Base-by-base conservation (phyloP, 2,888 invertebrate genomes). In the Psococerastis gibbosa region DNA sequence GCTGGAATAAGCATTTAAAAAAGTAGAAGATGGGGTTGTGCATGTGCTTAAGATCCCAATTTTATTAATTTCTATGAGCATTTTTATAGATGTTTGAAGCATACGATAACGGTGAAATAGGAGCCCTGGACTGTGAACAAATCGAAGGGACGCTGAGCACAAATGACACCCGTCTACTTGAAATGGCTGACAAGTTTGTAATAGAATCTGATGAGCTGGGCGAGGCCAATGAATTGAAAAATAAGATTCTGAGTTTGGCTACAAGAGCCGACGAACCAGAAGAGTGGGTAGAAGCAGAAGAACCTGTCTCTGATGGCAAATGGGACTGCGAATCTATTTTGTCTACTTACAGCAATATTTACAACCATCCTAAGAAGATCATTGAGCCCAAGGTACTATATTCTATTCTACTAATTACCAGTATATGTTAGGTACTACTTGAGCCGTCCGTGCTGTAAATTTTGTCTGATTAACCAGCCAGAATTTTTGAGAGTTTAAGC, bases 281-380 rank as follows among this genome's bases (percentile, higher is more conserved):
- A 2, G 68, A 71, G 47, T 64, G 77, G 9, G 59, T 75, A 31
- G 67, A 68, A 23, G 61, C 73, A 22, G 49, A 11, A 60, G 57
- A 61, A 1, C 62, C 57, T 41, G 51, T 51, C 41, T 50, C 50
- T 31, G 50, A 52, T 43, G 54, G 55, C 45, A 48, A 53, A 54
- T 51, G 56, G 83, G 92, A 94, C 63, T 92, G 92, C 55, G 83
- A 92, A 65, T 84, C 84, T 45, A 80, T 92, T 51, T 64, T 92
- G 3, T 82, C 84, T 16, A 91, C 87, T 0, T 87, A 87, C 59
- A 91, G 91, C 5, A 94, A 80, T 57, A 67, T 83, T 43, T 89
- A 88, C 60, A 94, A 95, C 63, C 87, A 85, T 63, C 95, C 95
- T 0, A 85, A 82, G 58, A 54, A 88, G 17, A 89, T 92, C 43